Base-by-base conservation (phyloP, 2,113 vertebrate genomes). In the Sebastes schlegelii region DNA sequence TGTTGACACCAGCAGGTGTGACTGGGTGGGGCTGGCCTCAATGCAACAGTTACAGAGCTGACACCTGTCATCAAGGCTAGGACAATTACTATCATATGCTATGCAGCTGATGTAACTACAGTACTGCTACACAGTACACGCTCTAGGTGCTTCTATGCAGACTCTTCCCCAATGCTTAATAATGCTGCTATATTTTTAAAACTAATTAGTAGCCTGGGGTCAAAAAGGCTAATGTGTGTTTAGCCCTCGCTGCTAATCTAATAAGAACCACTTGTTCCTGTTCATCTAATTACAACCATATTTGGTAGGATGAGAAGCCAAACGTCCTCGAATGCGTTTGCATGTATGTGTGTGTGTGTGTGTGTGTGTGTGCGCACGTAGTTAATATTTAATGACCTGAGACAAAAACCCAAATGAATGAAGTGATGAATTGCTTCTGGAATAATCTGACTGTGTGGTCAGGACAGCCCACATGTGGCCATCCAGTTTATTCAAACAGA, bases 1-100 rank as follows among this genome's bases (percentile, higher is more conserved):
- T 90, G 86, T 73, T 86, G 69, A 91, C 80, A 89, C 78, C 62
- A 89, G 79, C 92, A 93, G 92, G 91, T 92, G 93, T 92, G 90
- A 90, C 68, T 74, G 79, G 91, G 88, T 80, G 83, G 74, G 48
- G 84, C 61, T 34, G 60, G 77, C 34, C 68, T 58, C 69, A 70
- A 49, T 46, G 46, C 67, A 86, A 74, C 80, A 85, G 63, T 77
- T 86, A 80, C 81, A 87, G 34, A 68, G 78, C 60, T 61, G 89
- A 91, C 89, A 90, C 81, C 83, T 92, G 88, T 91, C 76, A 92
- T 85, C 86, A 68, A 89, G 57, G 49, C 48, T 0, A 46, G 43
- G 68, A 70, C 79, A 85, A 86, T 85, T 69, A 88, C 77, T 86
- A 74, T 82, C 21, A 86, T 83, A 71, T 67, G 65, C 51, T 8